These are phyloP conservation scores for Lethocerus indicus DNA, from an alignment of 1,140 invertebrate species.

Conservation along the genomic window DNA sequence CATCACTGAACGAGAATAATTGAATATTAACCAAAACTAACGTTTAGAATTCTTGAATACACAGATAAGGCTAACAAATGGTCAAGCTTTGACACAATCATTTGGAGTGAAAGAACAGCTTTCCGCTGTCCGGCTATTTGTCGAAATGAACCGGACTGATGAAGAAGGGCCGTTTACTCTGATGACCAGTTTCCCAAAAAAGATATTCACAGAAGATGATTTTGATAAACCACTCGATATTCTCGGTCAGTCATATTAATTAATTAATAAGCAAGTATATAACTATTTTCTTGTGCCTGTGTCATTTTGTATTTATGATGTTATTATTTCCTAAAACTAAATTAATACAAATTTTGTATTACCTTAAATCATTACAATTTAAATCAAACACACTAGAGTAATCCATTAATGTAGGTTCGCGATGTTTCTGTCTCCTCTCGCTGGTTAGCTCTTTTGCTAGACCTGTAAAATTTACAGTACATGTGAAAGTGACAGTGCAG, in stretches of 20 bases:
- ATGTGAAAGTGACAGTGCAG: too few relatives aligned
- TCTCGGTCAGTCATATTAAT: conserved; percentile 41
- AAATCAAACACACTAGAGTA: too few relatives aligned
- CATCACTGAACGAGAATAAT: too few relatives aligned
- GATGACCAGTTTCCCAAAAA: conserved; percentile 75
- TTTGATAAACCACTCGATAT: conserved; percentile 67
- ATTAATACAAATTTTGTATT: neutral
- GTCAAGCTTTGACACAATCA: conserved; percentile 48
- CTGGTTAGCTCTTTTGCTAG: too few relatives aligned
- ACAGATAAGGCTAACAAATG: conserved; percentile 44
- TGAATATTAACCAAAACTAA: too few relatives aligned
- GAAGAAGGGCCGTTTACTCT: conserved; percentile 44
- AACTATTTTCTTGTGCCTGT: neutral
- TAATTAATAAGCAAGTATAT: neutral
- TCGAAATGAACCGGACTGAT: conserved; percentile 62
- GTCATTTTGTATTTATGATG: neutral
- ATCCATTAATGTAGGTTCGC: too few relatives aligned
- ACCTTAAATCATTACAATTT: neutral
- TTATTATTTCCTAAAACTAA: neutral
- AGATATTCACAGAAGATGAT: conserved; percentile 69
- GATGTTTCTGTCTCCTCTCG: too few relatives aligned
- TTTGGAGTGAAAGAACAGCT: conserved; percentile 77
- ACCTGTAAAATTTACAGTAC: too few relatives aligned
- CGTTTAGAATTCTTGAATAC: too few relatives aligned
- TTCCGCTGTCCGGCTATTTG: conserved; percentile 68